phyloP scores from a whole-genome alignment of 2,113 vertebrate species.

The Ondatra zibethicus region DNA sequence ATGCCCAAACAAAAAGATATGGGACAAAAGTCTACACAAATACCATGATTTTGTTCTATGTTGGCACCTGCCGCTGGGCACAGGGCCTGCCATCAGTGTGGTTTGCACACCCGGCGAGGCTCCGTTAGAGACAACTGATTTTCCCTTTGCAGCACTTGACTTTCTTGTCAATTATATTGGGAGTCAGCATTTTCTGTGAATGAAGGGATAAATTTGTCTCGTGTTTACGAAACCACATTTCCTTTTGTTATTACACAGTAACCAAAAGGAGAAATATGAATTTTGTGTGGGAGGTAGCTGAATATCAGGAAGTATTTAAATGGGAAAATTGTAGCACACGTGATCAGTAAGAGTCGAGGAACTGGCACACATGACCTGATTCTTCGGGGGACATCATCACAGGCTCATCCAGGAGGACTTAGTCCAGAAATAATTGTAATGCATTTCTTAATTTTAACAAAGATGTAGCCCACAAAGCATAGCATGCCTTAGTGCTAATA shows the following conservation, averaged over 20 bases:
- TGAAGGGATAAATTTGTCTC: background rate
- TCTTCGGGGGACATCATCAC: background rate
- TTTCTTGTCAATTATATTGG: slow-evolving; percentile 2
- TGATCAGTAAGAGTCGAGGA: background rate
- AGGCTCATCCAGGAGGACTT: background rate
- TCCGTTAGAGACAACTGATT: background rate
- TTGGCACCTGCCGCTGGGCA: background rate
- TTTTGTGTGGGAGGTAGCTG: background rate
- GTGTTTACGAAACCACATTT: slow-evolving; percentile 29
- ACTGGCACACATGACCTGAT: background rate
- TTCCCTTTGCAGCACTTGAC: background rate
- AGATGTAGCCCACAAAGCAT: background rate
- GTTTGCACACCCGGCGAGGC: background rate
- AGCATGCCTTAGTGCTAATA: background rate
- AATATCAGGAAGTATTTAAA: slow-evolving; percentile 6
- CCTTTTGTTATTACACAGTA: slow-evolving; percentile 31
- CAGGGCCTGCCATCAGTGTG: background rate
- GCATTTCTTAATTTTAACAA: slow-evolving; percentile 13
- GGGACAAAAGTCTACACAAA: background rate
- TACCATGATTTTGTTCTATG: background rate
- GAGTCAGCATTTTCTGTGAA: slow-evolving; percentile 1
- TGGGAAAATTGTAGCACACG: background rate
- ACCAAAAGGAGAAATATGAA: slow-evolving; percentile 40
- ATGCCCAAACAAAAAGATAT: background rate
- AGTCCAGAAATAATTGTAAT: slow-evolving; percentile 1